A percentile compares a stretch with the other conserved stretches of the same genome.
phyloP scores from a whole-genome alignment of 2,113 vertebrate genomes.

The Salvelinus namaycush region DNA sequence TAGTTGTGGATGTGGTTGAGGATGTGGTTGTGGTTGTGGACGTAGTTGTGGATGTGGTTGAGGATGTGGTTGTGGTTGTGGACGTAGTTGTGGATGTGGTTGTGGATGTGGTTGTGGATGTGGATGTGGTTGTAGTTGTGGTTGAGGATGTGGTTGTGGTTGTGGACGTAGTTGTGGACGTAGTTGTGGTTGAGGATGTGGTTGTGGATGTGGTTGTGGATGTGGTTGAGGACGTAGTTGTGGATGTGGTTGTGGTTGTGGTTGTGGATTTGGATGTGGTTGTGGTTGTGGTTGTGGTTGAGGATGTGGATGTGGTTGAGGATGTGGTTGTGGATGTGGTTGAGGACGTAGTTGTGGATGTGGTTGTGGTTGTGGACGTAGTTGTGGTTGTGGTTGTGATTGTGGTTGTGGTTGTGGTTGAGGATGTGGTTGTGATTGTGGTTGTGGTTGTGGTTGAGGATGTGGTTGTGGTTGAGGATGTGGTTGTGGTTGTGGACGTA shows the following conservation, averaged over 20 bases:
- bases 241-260: not conserved
- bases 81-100: not conserved
- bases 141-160: rapidly evolving
- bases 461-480: no score
- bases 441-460: no score
- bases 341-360: not conserved
- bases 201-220: not conserved
- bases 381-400: no score
- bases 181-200: not conserved
- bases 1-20: not conserved
- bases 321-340: not conserved
- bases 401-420: no score
- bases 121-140: not conserved
- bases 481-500: rapidly evolving
- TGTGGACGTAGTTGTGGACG: not conserved
- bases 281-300: not conserved
- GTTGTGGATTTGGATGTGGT: not conserved
- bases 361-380: no score
- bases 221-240: not conserved
- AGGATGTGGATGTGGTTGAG: not conserved
- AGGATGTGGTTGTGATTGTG: no score
- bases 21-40: not conserved
- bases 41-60: not conserved
- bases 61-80: no score
- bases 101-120: not conserved